Percentiles rank a stretch among this genome's conserved stretches.
Evolutionary conservation across 2,113 vertebrate genomes (phyloP).

Genomic region (Pithys albifrons): DNA sequence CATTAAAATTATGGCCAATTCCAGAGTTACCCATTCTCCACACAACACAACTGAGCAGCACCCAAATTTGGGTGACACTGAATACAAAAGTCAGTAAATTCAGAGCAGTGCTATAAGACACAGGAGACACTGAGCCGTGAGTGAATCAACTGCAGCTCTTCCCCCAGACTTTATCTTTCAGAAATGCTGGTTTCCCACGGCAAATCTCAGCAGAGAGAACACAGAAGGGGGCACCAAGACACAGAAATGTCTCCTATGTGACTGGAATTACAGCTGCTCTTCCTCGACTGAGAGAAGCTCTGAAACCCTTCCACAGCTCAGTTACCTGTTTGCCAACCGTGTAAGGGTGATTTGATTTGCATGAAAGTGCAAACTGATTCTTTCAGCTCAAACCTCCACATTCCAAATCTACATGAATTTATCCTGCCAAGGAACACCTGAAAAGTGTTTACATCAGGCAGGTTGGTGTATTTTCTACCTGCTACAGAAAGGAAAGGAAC

Average conservation of each 20-base stretch:
- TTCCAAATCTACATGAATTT: neutral
- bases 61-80: neutral
- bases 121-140: neutral
- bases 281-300: neutral
- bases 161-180: neutral
- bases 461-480: neutral
- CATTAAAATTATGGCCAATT: neutral
- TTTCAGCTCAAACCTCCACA: neutral
- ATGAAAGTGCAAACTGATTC: neutral
- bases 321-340: neutral
- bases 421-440: neutral
- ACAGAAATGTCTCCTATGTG: neutral
- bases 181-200: neutral
- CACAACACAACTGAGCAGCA: neutral
- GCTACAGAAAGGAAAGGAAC: neutral
- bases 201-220: neutral
- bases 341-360: neutral
- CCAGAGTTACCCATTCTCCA: neutral
- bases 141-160: neutral
- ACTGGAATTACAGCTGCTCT: neutral
- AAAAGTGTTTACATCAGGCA: neutral
- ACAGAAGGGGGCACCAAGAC: neutral
- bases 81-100: neutral
- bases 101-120: neutral
- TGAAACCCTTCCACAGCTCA: neutral